Evolutionary conservation across 2,113 vertebrate genomes (phyloP), one percentile per base, ranked within the genome.

Genomic region (Sialia sialis): DNA sequence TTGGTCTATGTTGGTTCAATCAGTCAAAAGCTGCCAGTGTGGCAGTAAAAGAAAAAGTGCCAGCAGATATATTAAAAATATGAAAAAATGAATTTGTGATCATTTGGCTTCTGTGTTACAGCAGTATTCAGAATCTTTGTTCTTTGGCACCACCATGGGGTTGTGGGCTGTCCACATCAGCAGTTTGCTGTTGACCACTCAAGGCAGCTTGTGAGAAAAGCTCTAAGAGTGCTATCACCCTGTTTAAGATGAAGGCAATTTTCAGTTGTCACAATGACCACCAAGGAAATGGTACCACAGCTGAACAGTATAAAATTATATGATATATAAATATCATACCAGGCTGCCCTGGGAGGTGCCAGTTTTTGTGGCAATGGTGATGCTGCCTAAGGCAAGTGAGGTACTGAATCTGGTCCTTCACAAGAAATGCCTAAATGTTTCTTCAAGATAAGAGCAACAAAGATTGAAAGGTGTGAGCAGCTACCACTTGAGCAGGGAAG

Each of bases 91-190:
- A 72, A 59, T 59, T 55, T 75, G 62, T 46, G 34, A 67, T 85
- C 43, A 22, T 17, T 79, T 46, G 62, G 34, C 34, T 63, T 70
- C 62, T 63, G 22, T 21, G 11, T 75, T 79, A 41, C 0, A 1
- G 25, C 38, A 58, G 1, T 7, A 11, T 58, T 76, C 1, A 5
- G 46, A 74, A 43, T 82, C 56, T 70, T 39, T 82, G 30, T 20
- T 36, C 25, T 41, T 75, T 6, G 1, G 19, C 20, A 43, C 23
- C 0, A 0, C 20, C 20, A 12, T 29, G 15, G 15, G 36, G 18
- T 5, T 75, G 32, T 10, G 26, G 56, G 38, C 32, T 67, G 7
- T 27, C 27, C 48, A 51, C 1, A 1, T 13, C 56, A 78, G 48
- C 48, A 68, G 49, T 59, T 73, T 60, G 44, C 30, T 36, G 59